Evolutionary conservation across 2,888 invertebrate genomes (phyloP).

Genomic region (Drosophila quinaria): DNA sequence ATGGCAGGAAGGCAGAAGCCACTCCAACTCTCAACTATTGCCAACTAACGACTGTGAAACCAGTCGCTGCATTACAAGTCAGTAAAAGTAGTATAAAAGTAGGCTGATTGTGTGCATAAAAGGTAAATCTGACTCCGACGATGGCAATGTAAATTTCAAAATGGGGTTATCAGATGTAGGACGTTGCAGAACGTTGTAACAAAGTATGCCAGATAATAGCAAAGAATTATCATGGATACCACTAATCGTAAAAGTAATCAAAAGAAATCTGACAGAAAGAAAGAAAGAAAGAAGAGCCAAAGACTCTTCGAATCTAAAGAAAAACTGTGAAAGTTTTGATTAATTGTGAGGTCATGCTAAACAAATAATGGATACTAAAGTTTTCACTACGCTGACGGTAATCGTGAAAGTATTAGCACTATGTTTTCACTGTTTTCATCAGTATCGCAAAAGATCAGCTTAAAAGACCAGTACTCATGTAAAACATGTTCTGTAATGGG

Average conservation of each 20-base stretch:
- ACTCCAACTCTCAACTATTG: constrained; percentile 30
- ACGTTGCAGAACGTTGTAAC: constrained; percentile 10
- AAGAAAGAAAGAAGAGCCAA: background rate
- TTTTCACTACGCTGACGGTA: constrained; percentile 1
- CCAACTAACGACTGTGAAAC: constrained; percentile 35
- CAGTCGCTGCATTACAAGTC: constrained; percentile 46
- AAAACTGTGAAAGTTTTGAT: constrained; percentile 27
- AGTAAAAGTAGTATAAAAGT: constrained; percentile 57
- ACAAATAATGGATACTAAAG: background rate
- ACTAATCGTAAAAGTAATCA: constrained; percentile 3
- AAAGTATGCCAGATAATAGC: constrained; percentile 49
- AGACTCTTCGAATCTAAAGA: background rate
- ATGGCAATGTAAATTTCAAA: constrained; percentile 27
- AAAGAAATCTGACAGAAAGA: constrained; percentile 5
- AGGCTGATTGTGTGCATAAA: constrained; percentile 12
- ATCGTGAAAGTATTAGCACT: background rate
- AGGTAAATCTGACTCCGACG: constrained; percentile 4
- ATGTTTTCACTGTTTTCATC: background rate
- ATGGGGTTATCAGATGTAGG: constrained; percentile 46
- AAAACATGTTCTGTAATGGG: background rate
- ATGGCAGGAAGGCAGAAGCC: constrained; percentile 20
- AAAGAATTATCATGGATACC: constrained; percentile 20
- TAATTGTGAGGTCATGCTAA: constrained; percentile 9
- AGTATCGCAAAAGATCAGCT: too few species aligned
- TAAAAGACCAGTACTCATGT: background rate